Evolutionary conservation across 2,113 vertebrate species (phyloP).

Genomic region (Erythrocebus patas): DNA sequence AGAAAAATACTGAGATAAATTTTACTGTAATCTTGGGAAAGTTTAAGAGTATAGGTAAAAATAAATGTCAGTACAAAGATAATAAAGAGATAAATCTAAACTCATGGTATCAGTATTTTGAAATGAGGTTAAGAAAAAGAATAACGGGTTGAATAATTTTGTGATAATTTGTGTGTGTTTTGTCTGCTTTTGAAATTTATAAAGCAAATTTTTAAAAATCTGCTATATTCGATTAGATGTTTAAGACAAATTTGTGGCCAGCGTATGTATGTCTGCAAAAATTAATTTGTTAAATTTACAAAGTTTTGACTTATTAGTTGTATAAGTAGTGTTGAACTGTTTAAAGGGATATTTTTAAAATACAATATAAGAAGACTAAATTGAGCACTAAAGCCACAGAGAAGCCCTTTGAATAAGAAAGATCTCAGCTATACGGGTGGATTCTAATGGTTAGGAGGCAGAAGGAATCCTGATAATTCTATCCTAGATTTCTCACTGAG

Average conservation of each 20-base stretch:
- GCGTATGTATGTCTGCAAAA: neutral
- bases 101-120: neutral
- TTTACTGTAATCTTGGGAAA: neutral
- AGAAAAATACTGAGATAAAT: neutral
- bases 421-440: neutral
- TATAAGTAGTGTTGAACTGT: neutral
- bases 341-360: neutral
- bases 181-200: neutral
- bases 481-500: neutral
- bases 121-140: constrained; percentile 6
- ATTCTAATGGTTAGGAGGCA: neutral
- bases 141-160: neutral
- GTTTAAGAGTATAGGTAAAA: neutral
- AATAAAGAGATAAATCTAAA: neutral
- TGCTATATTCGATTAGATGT: neutral
- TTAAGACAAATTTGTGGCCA: neutral
- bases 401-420: neutral
- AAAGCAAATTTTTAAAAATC: neutral
- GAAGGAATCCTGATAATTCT: neutral
- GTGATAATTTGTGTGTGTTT: neutral
- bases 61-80: neutral
- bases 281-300: neutral
- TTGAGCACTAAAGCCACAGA: neutral
- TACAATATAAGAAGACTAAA: neutral
- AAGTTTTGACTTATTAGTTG: neutral